Evolutionary conservation across 2,888 invertebrate species (phyloP), one percentile per base, ranked within the genome.

Genomic region (Eristalis tenax): DNA sequence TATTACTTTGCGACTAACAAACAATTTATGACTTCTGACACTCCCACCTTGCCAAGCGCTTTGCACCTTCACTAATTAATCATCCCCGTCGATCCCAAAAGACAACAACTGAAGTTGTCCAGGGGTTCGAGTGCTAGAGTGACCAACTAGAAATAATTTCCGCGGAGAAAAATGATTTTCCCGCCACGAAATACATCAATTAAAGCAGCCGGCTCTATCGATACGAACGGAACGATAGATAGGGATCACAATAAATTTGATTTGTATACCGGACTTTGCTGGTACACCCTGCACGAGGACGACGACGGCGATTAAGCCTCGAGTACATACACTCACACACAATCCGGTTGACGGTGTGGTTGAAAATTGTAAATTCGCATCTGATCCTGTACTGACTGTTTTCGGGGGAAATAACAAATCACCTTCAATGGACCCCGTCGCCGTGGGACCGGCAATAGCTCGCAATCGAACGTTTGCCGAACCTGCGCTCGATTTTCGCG

Each of bases 211-310:
- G 50, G 18, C 8, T 18, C 50, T 87, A 83, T 76, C 80, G 79
- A 83, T 83, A 87, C 83, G 79, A 83, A 76, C 68, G 71, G 75
- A 87, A 35, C 79, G 83, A 87, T 76, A 87, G 87, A 87, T 87
- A 79, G 68, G 87, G 87, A 87, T 87, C 79, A 80, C 83, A 83
- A 87, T 87, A 87, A 87, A 87, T 87, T 87, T 83, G 75, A 87
- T 87, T 87, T 80, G 87, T 79, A 61, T 83, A 50, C 50, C 18
- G 71, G 26, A 68, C 63, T 63, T 28, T 63, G 63, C 65, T 59
- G 63, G 74, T 70, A 79, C 74, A 5, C 6, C 10, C 1, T 32
- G 8, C 5, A 6, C 22, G 26, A 23, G 50, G n/a, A 70, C 75
- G 71, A 56, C 78, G 43, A 61, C 66, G 66, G 43, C 87, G 75